Evolutionary conservation across 1,140 invertebrate genomes (phyloP).

Genomic region (Hycleus phaleratus): DNA sequence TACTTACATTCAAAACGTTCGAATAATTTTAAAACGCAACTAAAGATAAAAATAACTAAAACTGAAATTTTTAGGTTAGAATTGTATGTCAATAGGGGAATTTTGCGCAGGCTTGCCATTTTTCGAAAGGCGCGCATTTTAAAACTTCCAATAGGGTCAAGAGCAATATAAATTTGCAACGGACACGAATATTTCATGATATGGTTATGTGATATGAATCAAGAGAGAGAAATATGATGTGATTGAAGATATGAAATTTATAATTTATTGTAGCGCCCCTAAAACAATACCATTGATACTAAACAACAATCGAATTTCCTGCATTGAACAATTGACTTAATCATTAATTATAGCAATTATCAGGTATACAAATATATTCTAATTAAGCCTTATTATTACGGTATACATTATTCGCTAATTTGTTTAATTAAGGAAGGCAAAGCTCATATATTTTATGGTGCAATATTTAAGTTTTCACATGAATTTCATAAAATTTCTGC

Average conservation of each 20-base stretch:
- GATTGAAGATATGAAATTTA: not conserved
- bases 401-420: not conserved
- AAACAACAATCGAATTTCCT: conserved; percentile 1
- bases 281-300: not conserved
- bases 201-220: not conserved
- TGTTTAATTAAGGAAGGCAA: conserved; percentile 10
- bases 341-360: not conserved
- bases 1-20: too few species aligned
- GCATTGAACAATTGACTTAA: conserved; percentile 8
- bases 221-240: not conserved
- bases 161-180: too few species aligned
- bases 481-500: conserved; percentile 56
- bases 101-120: too few species aligned
- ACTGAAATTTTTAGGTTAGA: too few species aligned
- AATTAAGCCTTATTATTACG: not conserved
- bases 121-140: too few species aligned
- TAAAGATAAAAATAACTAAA: too few species aligned
- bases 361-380: not conserved
- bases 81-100: too few species aligned
- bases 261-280: not conserved
- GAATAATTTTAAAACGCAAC: too few species aligned
- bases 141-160: too few species aligned
- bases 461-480: conserved; percentile 48
- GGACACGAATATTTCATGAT: not conserved
- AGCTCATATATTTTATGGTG: conserved; percentile 1